Base-by-base conservation (phyloP, 1,140 invertebrate genomes). In the Drosophila oshimai region DNA sequence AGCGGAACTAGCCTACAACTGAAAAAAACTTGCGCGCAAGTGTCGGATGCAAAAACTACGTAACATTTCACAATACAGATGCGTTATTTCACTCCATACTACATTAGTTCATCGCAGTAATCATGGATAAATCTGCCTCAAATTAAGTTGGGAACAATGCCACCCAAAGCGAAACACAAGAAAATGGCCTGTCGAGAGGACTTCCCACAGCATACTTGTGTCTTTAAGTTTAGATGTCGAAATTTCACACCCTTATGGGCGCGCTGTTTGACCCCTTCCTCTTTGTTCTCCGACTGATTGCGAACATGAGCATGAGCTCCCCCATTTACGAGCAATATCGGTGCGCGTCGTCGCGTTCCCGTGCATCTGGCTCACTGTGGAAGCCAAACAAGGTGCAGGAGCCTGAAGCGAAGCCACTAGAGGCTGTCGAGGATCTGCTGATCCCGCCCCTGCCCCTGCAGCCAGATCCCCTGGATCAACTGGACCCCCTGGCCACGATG, bases 261-360 rank as follows among this genome's bases (percentile, higher is more conserved):
- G 53, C 60, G 70, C 47, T 87, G 76, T 55, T 71, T 69, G 69
- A 81, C 42, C 72, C 69, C 73, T 60, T 84, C 51, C 49, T 86
- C 57, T 69, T 80, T 76, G 54, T 65, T 44, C 54, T 80, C 37
- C 76, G 61, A 45, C 50, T 72, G 67, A 65, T 87, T 42, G 54
- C 39, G 36, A 69, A 62, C 31, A 87, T 86, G 81, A 86, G 76
- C 31, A 87, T 86, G 81, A 86, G 76, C 31, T 76, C 81, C 10
- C 81, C 81, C 22, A 87, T 86, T 13, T 78, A 81, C 62, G 73
- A 86, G 33, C 81, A 84, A n/a, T 86, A 74, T 57, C 57, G 71
- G 18, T 78, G 62, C 76, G 47, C 70, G 18, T 22, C 75, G 34
- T 37, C 78, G 49, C 77, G 47, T 24, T 53, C 46, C 47, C 22